These are phyloP conservation scores for Coecobrya sp. DNA, from an alignment of 2,888 invertebrate genomes.

Conservation along the genomic window DNA sequence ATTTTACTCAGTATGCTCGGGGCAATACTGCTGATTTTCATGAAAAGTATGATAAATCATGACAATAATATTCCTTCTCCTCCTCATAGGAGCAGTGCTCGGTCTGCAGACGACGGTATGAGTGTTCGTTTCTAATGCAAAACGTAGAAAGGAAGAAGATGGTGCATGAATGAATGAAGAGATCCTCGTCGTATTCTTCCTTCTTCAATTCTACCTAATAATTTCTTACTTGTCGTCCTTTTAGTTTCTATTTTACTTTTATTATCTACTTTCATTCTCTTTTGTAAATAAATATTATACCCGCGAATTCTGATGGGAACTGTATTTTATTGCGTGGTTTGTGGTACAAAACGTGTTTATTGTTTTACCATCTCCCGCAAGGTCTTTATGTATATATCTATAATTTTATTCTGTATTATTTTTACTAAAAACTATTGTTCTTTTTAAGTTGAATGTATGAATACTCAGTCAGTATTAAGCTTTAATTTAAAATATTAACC, in stretches of 20 bases:
- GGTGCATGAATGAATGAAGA: slow-evolving; percentile 75
- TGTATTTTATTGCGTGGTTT: not conserved
- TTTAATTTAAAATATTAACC: not conserved
- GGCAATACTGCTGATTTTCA: slow-evolving; percentile 33
- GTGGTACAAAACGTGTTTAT: not conserved
- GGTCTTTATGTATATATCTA: not conserved
- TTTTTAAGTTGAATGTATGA: slow-evolving; percentile 1
- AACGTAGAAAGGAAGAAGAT: slow-evolving; percentile 61
- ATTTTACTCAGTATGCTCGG: slow-evolving; percentile 38
- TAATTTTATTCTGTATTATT: not conserved
- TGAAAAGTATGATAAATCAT: slow-evolving; percentile 52
- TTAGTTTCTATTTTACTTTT: not conserved
- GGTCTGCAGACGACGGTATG: slow-evolving; percentile 86
- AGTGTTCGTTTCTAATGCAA: slow-evolving; percentile 62
- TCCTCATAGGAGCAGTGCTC: slow-evolving; percentile 83
- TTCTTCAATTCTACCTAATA: slow-evolving; percentile 62
- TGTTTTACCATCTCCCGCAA: not conserved
- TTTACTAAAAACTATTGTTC: not conserved
- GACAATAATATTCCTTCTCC: slow-evolving; percentile 69
- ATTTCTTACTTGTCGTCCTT: slow-evolving; percentile 34
- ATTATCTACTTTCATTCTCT: not conserved
- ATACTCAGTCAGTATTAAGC: not conserved
- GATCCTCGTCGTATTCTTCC: slow-evolving; percentile 54
- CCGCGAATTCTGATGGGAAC: not conserved
- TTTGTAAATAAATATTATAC: not conserved